phyloP scores from a whole-genome alignment of 2,797 vertebrate genomes.

The Scomberomorus guttatus region DNA sequence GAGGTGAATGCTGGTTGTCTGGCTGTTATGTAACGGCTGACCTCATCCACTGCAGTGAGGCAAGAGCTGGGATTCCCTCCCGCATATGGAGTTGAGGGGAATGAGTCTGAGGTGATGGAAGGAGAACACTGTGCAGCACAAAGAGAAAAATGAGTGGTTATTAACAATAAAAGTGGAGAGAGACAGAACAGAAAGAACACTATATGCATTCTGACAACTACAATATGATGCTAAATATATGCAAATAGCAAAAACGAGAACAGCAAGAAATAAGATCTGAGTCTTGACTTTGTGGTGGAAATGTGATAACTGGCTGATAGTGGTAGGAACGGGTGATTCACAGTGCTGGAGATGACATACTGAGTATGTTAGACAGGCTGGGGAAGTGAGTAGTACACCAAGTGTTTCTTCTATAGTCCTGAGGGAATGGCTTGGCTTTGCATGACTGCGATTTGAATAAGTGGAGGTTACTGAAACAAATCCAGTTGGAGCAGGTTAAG shows the following conservation, averaged over 20 bases:
- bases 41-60: constrained; percentile 79
- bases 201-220: background rate
- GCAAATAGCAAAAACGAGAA: constrained; percentile 14
- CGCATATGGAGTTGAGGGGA: constrained; percentile 57
- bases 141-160: constrained; percentile 25
- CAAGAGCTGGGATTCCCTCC: constrained; percentile 85
- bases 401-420: constrained; percentile 47
- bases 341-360: constrained; percentile 12
- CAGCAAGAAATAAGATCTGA: constrained; percentile 4
- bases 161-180: constrained; percentile 1
- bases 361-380: constrained; percentile 14
- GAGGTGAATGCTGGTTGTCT: constrained; percentile 69
- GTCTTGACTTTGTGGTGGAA: constrained; percentile 20
- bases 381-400: constrained; percentile 25
- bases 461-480: constrained; percentile 41
- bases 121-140: constrained; percentile 23
- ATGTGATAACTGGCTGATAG: constrained; percentile 9
- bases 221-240: constrained; percentile 4
- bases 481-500: constrained; percentile 56
- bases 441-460: constrained; percentile 37
- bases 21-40: constrained; percentile 79
- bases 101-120: background rate
- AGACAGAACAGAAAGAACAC: background rate
- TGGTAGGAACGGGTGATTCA: constrained; percentile 32
- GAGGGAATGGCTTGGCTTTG: constrained; percentile 55